These are phyloP conservation scores for Odocoileus hemionus DNA, from an alignment of 2,113 vertebrate genomes.

Conservation along the genomic window DNA sequence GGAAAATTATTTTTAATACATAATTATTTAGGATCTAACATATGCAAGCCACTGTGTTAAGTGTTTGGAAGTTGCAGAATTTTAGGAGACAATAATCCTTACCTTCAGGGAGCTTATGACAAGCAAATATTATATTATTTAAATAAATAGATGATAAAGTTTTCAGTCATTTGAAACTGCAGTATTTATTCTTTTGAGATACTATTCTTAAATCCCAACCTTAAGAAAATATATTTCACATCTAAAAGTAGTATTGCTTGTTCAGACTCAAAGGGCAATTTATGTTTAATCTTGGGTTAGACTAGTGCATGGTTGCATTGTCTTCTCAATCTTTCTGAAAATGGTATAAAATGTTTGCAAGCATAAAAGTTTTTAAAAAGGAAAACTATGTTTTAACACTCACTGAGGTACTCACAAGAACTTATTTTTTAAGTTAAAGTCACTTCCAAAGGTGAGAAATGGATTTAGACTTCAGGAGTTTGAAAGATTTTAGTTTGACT, in stretches of 20 bases:
- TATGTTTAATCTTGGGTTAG: conserved; percentile 14
- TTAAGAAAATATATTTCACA: neutral
- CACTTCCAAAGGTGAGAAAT: neutral
- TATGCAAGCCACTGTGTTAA: neutral
- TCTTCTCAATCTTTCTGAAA: conserved; percentile 19
- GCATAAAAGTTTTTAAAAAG: neutral
- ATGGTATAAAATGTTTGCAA: neutral
- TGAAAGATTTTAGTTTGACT: neutral
- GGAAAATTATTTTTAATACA: neutral
- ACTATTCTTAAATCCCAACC: neutral
- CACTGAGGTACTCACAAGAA: neutral
- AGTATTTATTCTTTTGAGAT: neutral
- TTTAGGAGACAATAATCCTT: neutral
- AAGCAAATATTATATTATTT: neutral
- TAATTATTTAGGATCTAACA: neutral
- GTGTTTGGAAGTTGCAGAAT: neutral
- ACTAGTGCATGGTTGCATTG: neutral
- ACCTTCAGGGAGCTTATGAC: neutral
- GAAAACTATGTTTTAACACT: neutral
- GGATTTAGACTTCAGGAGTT: neutral
- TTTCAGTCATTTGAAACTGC: neutral
- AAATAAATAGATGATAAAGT: neutral
- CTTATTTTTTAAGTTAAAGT: neutral
- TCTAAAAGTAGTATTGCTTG: neutral
- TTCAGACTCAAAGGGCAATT: neutral